Conservation (phyloP, 1,140 invertebrate species). For the Neomicropteryx cornuta region DNA sequence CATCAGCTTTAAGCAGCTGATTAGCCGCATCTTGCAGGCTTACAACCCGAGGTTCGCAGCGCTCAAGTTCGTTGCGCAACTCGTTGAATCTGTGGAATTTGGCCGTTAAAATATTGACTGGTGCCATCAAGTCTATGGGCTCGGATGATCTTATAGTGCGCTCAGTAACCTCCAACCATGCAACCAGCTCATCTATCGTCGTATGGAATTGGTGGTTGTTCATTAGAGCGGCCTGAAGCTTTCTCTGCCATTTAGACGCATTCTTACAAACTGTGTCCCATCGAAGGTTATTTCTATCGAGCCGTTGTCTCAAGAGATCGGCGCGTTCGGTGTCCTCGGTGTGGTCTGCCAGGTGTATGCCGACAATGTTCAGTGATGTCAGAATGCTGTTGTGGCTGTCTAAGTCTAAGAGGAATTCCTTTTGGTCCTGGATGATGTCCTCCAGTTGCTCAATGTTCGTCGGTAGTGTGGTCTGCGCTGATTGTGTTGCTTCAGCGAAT, state of each 20-base stretch:
- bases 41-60: slow-evolving; percentile 73
- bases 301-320: slow-evolving; percentile 48
- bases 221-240: slow-evolving; percentile 66
- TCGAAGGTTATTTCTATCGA: slow-evolving; percentile 57
- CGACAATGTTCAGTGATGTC: slow-evolving; percentile 74
- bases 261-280: slow-evolving; percentile 71
- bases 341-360: slow-evolving; percentile 69
- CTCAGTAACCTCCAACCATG: slow-evolving; percentile 70
- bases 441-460: slow-evolving; percentile 72
- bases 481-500: slow-evolving; percentile 73
- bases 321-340: slow-evolving; percentile 54
- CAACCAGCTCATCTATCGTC: slow-evolving; percentile 57
- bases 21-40: slow-evolving; percentile 71
- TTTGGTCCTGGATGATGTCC: slow-evolving; percentile 62
- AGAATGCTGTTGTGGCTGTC: slow-evolving; percentile 83
- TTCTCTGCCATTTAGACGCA: slow-evolving; percentile 62
- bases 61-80: slow-evolving; percentile 62
- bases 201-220: slow-evolving; percentile 78
- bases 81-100: slow-evolving; percentile 77
- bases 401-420: slow-evolving; percentile 76
- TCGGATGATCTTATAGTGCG: slow-evolving; percentile 62
- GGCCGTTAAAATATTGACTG: slow-evolving; percentile 47
- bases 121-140: slow-evolving; percentile 68
- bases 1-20: slow-evolving; percentile 54
- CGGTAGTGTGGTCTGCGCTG: slow-evolving; percentile 52